Evolutionary conservation across 2,113 vertebrate species (phyloP).

Genomic region (Hirundichthys speculiger): DNA sequence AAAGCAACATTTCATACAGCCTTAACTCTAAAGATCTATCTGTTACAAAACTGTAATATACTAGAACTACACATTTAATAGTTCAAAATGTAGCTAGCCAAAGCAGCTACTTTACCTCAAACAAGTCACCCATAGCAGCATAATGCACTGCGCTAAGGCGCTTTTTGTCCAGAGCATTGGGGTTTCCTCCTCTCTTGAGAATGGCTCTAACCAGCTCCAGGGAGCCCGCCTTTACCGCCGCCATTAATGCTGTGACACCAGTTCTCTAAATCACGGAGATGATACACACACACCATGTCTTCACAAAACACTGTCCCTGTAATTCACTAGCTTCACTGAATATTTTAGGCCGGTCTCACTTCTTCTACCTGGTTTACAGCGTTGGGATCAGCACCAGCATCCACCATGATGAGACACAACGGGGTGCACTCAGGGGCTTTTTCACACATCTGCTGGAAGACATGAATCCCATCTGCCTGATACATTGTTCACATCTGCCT

Average conservation of each 20-base stretch:
- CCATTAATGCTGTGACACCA: slow-evolving; percentile 90
- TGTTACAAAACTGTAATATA: too few relatives aligned
- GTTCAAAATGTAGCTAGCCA: too few relatives aligned
- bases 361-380: slow-evolving; percentile 77
- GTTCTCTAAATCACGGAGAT: slow-evolving; percentile 81
- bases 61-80: neutral
- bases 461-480: slow-evolving; percentile 79
- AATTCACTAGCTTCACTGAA: neutral
- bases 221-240: slow-evolving; percentile 82
- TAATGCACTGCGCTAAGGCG: slow-evolving; percentile 86
- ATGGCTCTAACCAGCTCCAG: slow-evolving; percentile 83
- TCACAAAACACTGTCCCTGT: neutral
- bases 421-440: slow-evolving; percentile 79
- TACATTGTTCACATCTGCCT: slow-evolving; percentile 88
- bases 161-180: slow-evolving; percentile 82
- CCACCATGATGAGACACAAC: slow-evolving; percentile 86
- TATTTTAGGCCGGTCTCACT: too few relatives aligned
- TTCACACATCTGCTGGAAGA: slow-evolving; percentile 89
- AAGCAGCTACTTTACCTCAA: slow-evolving; percentile 83
- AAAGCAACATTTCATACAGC: neutral
- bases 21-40: too few relatives aligned
- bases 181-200: slow-evolving; percentile 84
- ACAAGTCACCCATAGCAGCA: slow-evolving; percentile 89
- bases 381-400: slow-evolving; percentile 87
- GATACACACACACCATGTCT: neutral